Conservation (phyloP, 1,140 invertebrate species). For the Chironomus striatipennis region DNA sequence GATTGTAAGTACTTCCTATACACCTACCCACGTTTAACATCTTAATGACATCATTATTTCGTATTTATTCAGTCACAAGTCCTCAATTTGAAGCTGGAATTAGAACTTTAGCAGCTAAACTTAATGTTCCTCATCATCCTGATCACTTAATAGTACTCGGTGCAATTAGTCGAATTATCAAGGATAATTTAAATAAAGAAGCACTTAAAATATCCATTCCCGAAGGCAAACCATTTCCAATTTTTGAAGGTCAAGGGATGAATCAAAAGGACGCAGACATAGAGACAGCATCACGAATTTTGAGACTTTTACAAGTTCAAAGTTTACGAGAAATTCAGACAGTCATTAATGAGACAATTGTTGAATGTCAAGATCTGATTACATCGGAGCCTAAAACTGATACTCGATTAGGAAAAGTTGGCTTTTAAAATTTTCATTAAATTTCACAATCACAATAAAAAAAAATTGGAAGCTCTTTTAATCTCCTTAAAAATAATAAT, state of each 20-base stretch:
- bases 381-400: conserved; percentile 97
- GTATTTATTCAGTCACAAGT: conserved; percentile 70
- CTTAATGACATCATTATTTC: conserved; percentile 21
- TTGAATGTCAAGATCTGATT: conserved; percentile 72
- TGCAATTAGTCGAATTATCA: conserved; percentile 61
- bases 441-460: not conserved
- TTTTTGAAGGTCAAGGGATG: conserved; percentile 42
- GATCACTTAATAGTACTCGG: conserved; percentile 70
- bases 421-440: conserved; percentile 40
- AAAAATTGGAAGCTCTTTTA: not conserved
- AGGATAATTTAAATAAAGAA: conserved; percentile 54
- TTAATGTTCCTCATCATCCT: conserved; percentile 72
- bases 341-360: conserved; percentile 88
- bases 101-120: conserved; percentile 60
- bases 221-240: conserved; percentile 57
- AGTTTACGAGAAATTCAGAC: conserved; percentile 88
- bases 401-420: conserved; percentile 88
- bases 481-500: too few relatives aligned
- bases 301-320: conserved; percentile 83
- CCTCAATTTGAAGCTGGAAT: conserved; percentile 77
- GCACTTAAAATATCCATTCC: conserved; percentile 55
- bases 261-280: conserved; percentile 53
- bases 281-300: conserved; percentile 70
- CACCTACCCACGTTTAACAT: not conserved
- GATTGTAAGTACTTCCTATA: conserved; percentile 70